A percentile compares a stretch with the other conserved stretches of the same genome.
Conservation (phyloP, 2,888 invertebrate genomes). For the Drosophila pseudotakahashii region DNA sequence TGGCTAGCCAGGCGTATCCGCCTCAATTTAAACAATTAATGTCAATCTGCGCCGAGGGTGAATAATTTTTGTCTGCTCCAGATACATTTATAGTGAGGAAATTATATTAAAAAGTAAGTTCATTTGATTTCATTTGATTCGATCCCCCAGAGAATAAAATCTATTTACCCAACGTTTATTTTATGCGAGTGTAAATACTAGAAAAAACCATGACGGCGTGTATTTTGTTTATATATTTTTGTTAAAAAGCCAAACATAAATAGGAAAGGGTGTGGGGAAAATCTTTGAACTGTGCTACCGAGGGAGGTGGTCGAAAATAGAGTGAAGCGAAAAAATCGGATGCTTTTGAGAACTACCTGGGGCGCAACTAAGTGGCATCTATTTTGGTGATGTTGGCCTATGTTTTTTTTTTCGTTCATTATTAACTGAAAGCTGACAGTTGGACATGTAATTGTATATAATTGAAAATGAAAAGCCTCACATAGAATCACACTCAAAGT, state of each 20-base stretch:
- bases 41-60: constrained; percentile 56
- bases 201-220: constrained; percentile 12
- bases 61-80: constrained; percentile 55
- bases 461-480: constrained; percentile 49
- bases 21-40: constrained; percentile 69
- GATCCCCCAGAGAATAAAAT: constrained; percentile 15
- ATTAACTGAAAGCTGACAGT: constrained; percentile 75
- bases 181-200: constrained; percentile 56
- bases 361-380: constrained; percentile 40
- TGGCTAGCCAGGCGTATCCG: constrained; percentile 21
- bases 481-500: constrained; percentile 23
- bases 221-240: constrained; percentile 48
- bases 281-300: constrained; percentile 57
- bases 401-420: constrained; percentile 61
- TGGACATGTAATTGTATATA: constrained; percentile 51
- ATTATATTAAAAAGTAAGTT: constrained; percentile 33
- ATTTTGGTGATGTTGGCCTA: constrained; percentile 1
- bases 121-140: constrained; percentile 43
- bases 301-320: constrained; percentile 49
- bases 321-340: constrained; percentile 20
- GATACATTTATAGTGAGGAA: constrained; percentile 24
- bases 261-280: constrained; percentile 21
- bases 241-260: constrained; percentile 29
- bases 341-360: constrained; percentile 34
- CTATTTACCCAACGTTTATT: constrained; percentile 47